A percentile compares a stretch with the other conserved stretches of the same genome.
These are phyloP conservation scores for Poecilia latipinna DNA, from an alignment of 2,113 vertebrate genomes.

Conservation along the genomic window DNA sequence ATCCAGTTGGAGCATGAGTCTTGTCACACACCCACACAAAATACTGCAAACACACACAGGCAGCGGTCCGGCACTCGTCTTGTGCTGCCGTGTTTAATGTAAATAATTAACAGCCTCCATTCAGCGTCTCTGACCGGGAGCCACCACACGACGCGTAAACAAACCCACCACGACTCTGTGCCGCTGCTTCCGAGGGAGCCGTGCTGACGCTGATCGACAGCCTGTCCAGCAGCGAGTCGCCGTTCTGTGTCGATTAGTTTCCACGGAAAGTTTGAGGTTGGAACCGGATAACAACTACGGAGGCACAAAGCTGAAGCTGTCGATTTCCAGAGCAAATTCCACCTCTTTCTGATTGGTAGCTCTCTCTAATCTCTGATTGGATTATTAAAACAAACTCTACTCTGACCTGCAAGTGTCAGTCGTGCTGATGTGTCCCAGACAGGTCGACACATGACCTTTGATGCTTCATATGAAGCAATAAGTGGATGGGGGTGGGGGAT, in stretches of 20 bases:
- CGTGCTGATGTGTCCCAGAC: not conserved
- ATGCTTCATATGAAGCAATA: not conserved
- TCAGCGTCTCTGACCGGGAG: constrained; percentile 13
- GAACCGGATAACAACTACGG: not conserved
- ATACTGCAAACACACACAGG: not conserved
- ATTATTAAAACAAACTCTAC: not conserved
- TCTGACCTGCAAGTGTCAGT: not conserved
- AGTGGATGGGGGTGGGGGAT: not conserved
- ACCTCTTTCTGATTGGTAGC: not conserved
- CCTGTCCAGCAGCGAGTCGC: constrained; percentile 24
- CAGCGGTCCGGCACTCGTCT: not conserved
- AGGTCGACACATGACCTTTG: constrained; percentile 18
- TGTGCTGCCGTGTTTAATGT: constrained; percentile 3
- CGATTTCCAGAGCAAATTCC: not conserved
- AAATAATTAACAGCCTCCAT: constrained; percentile 50
- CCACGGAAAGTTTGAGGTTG: constrained; percentile 2
- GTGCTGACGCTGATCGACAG: constrained; percentile 40
- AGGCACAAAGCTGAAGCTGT: not conserved
- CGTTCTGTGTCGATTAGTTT: constrained; percentile 16
- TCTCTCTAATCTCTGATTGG: not conserved
- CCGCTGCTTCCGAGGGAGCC: constrained; percentile 9
- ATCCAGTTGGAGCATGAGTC: constrained; percentile 1
- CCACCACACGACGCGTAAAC: constrained; percentile 13
- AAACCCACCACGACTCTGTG: constrained; percentile 15
- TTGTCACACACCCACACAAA: not conserved